Evolutionary conservation across 1,140 invertebrate genomes (phyloP), one percentile per base, ranked within the genome.

Genomic region (Polyergus mexicanus): DNA sequence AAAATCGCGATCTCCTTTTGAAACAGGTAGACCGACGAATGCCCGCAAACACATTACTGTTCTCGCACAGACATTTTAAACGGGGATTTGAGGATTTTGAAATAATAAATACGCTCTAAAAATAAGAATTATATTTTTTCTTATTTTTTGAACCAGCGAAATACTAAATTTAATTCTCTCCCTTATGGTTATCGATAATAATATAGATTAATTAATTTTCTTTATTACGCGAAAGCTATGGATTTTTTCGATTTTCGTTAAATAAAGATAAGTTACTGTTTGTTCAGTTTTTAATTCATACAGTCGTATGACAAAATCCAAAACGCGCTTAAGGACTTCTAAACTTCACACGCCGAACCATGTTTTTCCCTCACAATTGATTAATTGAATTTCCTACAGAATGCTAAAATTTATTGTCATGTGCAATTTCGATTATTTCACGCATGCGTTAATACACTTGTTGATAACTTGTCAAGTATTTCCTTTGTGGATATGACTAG

Each of bases 11-110:
- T 58, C 66, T 22, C 19, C 78, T 62, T 72, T 74, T 60, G 68
- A 83, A 83, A 72, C 25, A 74, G 41, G 10, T 35, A 35, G 38
- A 87, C 88, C 68, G 74, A 84, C 65, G 74, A 77, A 19, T 62
- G 63, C 56, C 56, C 71, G 41, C 58, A 60, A 72, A 81, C 54
- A 76, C 68, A 81, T 81, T 81, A 60, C 11, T 19, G 22, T 47
- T 72, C n/a, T 62, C 54, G 38, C 19, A 25, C 38, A 28, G 10
- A 11, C 10, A 83, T 83, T 74, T 72, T 60, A 72, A 72, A 71
- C 35, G 38, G 25, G 38, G 38, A 81, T 83, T 72, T 83, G 35
- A 83, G 41, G 56, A 60, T 62, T 8, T 19, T 47, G 41, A n/a
- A 54, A 19, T 44, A 32, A 25, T 5, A 54, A 81, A 62, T 58